Base-by-base conservation (phyloP, 2,888 invertebrate genomes). In the Eupithecia vulgata region DNA sequence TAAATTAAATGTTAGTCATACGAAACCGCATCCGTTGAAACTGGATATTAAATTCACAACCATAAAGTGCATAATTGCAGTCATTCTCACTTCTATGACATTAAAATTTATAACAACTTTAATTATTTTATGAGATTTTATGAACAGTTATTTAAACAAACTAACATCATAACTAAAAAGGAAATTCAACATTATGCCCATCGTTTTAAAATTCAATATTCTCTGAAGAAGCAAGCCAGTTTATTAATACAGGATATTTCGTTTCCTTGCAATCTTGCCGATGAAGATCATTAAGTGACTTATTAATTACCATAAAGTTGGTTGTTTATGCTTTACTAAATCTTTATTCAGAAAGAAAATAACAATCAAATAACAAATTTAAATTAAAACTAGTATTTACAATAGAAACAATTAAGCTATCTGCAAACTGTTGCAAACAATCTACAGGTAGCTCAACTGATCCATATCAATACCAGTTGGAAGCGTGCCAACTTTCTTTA, bases 231-330 rank as follows among this genome's bases (percentile, higher is more conserved):
- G 37, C 30, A 17, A 1, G 17, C 37, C 25, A 57, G 30, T 70
- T 65, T 70, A 48, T 70, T 25, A 65, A 30, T n/a, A 25, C 65
- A 70, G 70, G 70, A 70, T 70, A 70, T 66, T 66, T 70, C 57
- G 40, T 70, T 70, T 70, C 65, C 64, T 40, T 57, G 65, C 65
- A 37, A 70, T 57, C 70, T 64, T 25, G 48, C 61, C 34, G 15
- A 61, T 61, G 61, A 61, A 17, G 61, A 61, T 8, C 61, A 61
- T 61, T 34, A 34, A 61, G 61, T 21, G 0, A 10, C 8, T n/a
- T 45, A 45, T 45, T n/a, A 45, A 45, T n/a, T 45, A 45, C n/a
- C 45, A 45, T 45, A 45, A 45, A 45, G 45, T 45, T 45, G 17
- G 25, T 59, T 30, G 34, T 34, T 34, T 34, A 34, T 61, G 8